Base-by-base conservation (phyloP, 2,113 vertebrate genomes). In the Taurulus bubalis region DNA sequence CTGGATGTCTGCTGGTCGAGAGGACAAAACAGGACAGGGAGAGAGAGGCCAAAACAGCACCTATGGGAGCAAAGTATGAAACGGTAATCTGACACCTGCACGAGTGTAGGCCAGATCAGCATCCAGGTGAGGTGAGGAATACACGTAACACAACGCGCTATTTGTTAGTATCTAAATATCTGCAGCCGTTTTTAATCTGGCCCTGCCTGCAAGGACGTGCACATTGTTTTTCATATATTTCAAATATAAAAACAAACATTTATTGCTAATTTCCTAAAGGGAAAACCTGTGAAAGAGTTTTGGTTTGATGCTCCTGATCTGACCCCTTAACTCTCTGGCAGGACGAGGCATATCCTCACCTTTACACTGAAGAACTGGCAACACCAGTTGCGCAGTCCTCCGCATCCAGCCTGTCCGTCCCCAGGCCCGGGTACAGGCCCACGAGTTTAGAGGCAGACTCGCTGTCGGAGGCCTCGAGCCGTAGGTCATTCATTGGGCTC, bases 401-500 rank as follows among this genome's bases (percentile, higher is more conserved):
- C 49, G 65, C 77, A 8, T 85, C 87, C 47, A 69, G 47, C 30
- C 47, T 53, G 47, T 36, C 20, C 47, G 20, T 53, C 11, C 30
- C 47, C 67, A 53, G 67, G 30, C 47, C 30, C 8, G 30, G 47
- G n/a, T 53, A n/a, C 22, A 69, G 67, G 12, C 67, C 14, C 67
- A 63, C 14, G 16, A 87, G 76, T 32, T 86, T 83, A 70, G 89
- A 90, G 51, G 71, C 80, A 66, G 86, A 88, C 68, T 72, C 83
- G 10, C 72, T 79, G 0, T 83, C 78, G 11, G 6, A 68, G 76
- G 75, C 83, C 55, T 86, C 90, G 22, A 55, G 83, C 12, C 88
- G 75, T 1, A 71, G 75, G 68, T 89, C 92, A 6, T 88, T 78
- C 87, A 91, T 94, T 18, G 91, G 89, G 81, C 92, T 93, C 87